Base-by-base conservation (phyloP, 2,888 invertebrate genomes). In the Galerucella pusilla region DNA sequence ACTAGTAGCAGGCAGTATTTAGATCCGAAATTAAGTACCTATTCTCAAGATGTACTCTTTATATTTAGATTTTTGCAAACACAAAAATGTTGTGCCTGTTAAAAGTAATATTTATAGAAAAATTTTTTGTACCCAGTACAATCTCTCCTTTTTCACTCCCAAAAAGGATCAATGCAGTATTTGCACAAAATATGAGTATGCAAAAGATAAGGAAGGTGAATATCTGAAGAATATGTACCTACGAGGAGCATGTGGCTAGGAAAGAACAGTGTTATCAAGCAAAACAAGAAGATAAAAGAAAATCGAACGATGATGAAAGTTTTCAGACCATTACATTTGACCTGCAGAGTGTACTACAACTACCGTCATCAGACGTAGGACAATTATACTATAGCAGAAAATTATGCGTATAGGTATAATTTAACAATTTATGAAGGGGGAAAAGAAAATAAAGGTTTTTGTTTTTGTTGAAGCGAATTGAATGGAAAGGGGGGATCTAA, bases 1-100 rank as follows among this genome's bases (percentile, higher is more conserved):
- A 61, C 10, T 25, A 68, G 54, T n/a, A 46, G 59, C 42, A 69
- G 61, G 57, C 16, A 64, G 46, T 73, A 73, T 57, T 68, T 73
- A 25, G 68, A 73, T 25, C 14, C 20, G 5, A 73, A 68, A 45
- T 61, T 68, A 59, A 49, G 57, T n/a, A n/a, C n/a, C n/a, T n/a
- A 73, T 73, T 49, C 45, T 60, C 6, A 67, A 72, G 25, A 72
- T 67, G 67, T 72, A 67, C 67, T 14, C 20, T 45, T 67, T 72
- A 16, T 72, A 72, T 66, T 49, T 25, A 2, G 68, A 68, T 9
- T 25, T 28, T 11, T 68, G 54, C 16, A 68, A 35, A 68, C 57
- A 68, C 10, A 28, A 59, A 16, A 59, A 68, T 14, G 9, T 59
- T 16, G 7, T n/a, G n/a, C 28, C 2, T 35, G 68, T 57, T 28